A percentile compares a stretch with the other conserved stretches of the same genome.
phyloP scores from a whole-genome alignment of 1,140 invertebrate genomes.

The Brevipalpus yothersi region DNA sequence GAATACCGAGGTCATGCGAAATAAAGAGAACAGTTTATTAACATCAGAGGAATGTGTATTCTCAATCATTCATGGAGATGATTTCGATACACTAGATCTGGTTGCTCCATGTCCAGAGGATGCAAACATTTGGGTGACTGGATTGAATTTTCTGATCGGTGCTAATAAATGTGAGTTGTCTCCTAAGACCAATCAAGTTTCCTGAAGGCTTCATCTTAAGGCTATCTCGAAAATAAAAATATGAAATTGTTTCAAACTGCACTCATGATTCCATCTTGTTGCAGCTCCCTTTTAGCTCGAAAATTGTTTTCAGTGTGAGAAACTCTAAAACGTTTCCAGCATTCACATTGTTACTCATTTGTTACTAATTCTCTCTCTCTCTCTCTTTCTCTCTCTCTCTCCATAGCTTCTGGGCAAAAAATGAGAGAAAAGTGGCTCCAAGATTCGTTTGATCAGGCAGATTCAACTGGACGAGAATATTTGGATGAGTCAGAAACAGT shows the following conservation, averaged over 20 bases:
- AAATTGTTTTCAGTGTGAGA: neutral
- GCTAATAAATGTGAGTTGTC: conserved; percentile 17
- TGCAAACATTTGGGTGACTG: conserved; percentile 36
- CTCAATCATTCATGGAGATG: conserved; percentile 34
- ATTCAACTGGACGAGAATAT: conserved; percentile 22
- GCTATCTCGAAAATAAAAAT: too few species aligned
- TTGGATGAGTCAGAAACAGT: conserved; percentile 28
- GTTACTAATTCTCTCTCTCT: neutral
- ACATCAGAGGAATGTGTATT: conserved; percentile 33
- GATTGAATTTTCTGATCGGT: conserved; percentile 28
- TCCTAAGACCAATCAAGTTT: too few species aligned
- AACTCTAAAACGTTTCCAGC: neutral
- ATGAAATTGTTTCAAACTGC: too few species aligned
- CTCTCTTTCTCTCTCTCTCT: neutral
- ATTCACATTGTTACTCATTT: neutral
- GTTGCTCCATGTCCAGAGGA: conserved; percentile 33
- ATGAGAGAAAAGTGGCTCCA: conserved; percentile 29
- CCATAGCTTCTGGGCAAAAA: conserved; percentile 18
- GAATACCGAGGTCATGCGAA: conserved; percentile 30
- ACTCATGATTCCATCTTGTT: too few species aligned
- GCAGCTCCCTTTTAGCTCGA: too few species aligned
- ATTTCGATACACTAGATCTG: conserved; percentile 32
- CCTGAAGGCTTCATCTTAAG: too few species aligned
- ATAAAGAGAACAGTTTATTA: conserved; percentile 23
- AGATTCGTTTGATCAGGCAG: conserved; percentile 27